phyloP scores from a whole-genome alignment of 23 tunicate species.

The Styela plicata region DNA sequence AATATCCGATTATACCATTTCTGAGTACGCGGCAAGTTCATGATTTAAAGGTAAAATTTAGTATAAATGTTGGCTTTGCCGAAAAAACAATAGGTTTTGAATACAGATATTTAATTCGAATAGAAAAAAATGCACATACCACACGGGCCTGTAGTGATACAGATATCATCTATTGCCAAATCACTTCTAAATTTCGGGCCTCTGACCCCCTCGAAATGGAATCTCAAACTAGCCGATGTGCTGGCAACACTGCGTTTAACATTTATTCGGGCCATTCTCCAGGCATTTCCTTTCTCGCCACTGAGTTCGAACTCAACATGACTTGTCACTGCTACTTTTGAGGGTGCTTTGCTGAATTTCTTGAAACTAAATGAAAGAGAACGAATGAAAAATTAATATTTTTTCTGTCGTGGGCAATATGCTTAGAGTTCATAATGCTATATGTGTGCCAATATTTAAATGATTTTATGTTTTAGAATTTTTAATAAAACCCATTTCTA shows the following conservation, averaged over 20 bases:
- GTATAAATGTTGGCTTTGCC: too few species aligned
- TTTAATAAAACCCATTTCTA: too few species aligned
- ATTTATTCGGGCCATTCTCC: slow-evolving; percentile 49
- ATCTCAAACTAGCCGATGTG: slow-evolving; percentile 36
- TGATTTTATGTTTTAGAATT: too few species aligned
- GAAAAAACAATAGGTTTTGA: too few species aligned
- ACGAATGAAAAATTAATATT: too few species aligned
- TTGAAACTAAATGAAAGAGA: slow-evolving; percentile 6
- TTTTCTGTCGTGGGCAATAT: too few species aligned
- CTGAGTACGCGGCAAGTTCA: too few species aligned
- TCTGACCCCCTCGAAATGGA: slow-evolving; percentile 49
- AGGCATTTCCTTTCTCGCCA: slow-evolving; percentile 40
- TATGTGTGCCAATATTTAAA: too few species aligned
- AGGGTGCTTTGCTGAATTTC: neutral
- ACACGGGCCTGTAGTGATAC: slow-evolving; percentile 82
- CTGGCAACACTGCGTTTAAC: slow-evolving; percentile 27
- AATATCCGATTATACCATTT: too few species aligned
- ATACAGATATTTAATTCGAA: too few species aligned
- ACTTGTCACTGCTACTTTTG: neutral
- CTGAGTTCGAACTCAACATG: slow-evolving; percentile 1
- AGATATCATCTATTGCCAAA: slow-evolving; percentile 80
- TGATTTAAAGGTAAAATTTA: too few species aligned
- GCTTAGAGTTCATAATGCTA: too few species aligned
- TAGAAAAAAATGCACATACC: slow-evolving; percentile 36
- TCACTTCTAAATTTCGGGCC: slow-evolving; percentile 59